phyloP scores from a whole-genome alignment of 2,888 invertebrate species.

The Microctonus aethiopoides region DNA sequence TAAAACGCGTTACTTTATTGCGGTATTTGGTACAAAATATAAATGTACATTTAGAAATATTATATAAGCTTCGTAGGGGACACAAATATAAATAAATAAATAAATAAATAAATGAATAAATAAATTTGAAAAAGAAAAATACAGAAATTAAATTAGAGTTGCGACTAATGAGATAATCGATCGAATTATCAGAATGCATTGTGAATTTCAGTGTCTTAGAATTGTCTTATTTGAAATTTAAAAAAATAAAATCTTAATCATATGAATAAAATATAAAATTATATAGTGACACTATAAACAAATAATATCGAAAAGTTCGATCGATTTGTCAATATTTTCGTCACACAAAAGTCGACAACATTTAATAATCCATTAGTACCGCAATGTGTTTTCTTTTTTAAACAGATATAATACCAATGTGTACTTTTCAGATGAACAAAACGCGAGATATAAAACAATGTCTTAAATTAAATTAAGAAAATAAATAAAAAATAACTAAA shows the following conservation, averaged over 20 bases:
- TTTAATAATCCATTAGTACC: conserved; percentile 44
- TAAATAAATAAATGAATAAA: conserved; percentile 31
- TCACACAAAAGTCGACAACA: conserved; percentile 4
- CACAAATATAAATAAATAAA: conserved; percentile 35
- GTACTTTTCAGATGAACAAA: conserved; percentile 41
- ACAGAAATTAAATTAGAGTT: too few species aligned
- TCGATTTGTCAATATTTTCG: conserved; percentile 23
- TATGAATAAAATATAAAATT: not conserved
- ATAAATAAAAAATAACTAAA: not conserved
- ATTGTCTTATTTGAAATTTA: not conserved
- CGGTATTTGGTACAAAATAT: conserved; percentile 48
- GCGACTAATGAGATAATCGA: conserved; percentile 3
- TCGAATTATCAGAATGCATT: not conserved
- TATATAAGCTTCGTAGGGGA: conserved; percentile 51
- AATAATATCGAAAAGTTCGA: not conserved
- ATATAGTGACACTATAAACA: not conserved
- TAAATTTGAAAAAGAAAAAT: too few species aligned
- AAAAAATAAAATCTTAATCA: not conserved
- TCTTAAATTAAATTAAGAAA: not conserved
- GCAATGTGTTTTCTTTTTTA: conserved; percentile 47
- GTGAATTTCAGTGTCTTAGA: not conserved
- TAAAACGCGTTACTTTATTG: conserved; percentile 45
- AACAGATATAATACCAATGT: conserved; percentile 47
- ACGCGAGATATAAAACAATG: conserved; percentile 12
- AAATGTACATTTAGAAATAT: conserved; percentile 45